A percentile compares a stretch with the other conserved stretches of the same genome.
Evolutionary conservation across 2,113 vertebrate genomes (phyloP).

Genomic region (Indri indri): DNA sequence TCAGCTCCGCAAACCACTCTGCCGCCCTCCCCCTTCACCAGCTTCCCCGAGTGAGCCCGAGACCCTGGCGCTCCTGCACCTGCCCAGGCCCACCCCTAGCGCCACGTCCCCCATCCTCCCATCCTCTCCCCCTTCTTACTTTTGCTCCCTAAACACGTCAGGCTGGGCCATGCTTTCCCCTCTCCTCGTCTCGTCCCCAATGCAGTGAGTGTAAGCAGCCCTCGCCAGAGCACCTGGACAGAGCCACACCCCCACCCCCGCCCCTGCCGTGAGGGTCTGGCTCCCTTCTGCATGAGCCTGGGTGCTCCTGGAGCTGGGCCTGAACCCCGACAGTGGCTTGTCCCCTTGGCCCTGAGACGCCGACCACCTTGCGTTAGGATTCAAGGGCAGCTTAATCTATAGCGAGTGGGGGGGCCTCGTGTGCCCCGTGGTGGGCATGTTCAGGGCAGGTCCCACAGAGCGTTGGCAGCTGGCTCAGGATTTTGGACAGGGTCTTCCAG

Average conservation of each 20-base stretch:
- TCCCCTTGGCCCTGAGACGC: background rate
- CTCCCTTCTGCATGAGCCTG: background rate
- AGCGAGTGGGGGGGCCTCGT: background rate
- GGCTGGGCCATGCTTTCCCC: background rate
- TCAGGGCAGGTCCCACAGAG: background rate
- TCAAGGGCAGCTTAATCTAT: background rate
- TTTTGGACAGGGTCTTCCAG: background rate
- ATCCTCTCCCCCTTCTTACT: background rate
- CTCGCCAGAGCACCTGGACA: background rate
- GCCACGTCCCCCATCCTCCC: too few relatives aligned
- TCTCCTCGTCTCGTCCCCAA: background rate
- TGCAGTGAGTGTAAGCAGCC: background rate
- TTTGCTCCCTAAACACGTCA: background rate
- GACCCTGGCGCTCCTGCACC: too few relatives aligned
- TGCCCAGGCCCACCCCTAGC: background rate
- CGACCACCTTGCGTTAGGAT: too few relatives aligned
- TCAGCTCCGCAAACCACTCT: background rate
- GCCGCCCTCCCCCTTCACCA: background rate
- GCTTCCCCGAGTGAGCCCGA: background rate
- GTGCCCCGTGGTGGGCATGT: fast-evolving
- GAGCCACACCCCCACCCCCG: background rate
- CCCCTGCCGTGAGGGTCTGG: background rate
- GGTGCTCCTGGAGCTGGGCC: background rate
- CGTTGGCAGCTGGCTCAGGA: background rate
- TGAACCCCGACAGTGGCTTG: background rate